A percentile compares a stretch with the other conserved stretches of the same genome.
Conservation (phyloP, 2,888 invertebrate species). For the Synanthedon tipuliformis region DNA sequence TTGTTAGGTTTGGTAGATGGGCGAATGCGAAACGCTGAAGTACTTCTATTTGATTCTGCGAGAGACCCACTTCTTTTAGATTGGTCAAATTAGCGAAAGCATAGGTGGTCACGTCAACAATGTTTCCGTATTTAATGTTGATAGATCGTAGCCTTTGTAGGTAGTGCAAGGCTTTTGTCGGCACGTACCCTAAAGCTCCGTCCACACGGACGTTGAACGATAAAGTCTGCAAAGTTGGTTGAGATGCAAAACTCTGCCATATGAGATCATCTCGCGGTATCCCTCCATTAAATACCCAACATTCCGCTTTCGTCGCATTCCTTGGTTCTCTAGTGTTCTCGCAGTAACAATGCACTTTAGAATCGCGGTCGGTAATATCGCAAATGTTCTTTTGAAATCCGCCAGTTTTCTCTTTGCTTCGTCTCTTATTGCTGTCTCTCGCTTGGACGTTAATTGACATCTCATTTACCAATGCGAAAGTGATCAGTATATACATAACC, state of each 20-base stretch:
- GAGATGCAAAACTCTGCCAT: slow-evolving; percentile 81
- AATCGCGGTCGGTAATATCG: slow-evolving; percentile 64
- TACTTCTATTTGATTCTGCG: slow-evolving; percentile 76
- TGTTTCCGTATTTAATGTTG: slow-evolving; percentile 78
- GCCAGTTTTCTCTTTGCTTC: slow-evolving; percentile 57
- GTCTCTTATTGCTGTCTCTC: slow-evolving; percentile 51
- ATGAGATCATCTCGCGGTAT: slow-evolving; percentile 76
- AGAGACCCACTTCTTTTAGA: slow-evolving; percentile 74
- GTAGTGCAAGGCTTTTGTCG: slow-evolving; percentile 76
- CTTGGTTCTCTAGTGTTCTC: slow-evolving; percentile 63
- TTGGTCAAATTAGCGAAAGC: slow-evolving; percentile 81
- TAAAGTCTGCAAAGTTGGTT: slow-evolving; percentile 76
- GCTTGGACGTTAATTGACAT: slow-evolving; percentile 61
- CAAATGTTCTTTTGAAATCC: slow-evolving; percentile 70
- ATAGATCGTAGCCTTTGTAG: slow-evolving; percentile 75
- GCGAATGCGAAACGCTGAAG: slow-evolving; percentile 79
- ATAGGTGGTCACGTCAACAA: slow-evolving; percentile 76
- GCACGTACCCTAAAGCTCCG: slow-evolving; percentile 77
- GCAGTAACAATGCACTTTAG: slow-evolving; percentile 77
- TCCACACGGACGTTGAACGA: slow-evolving; percentile 78
- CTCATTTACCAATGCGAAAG: slow-evolving; percentile 56
- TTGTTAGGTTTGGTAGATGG: slow-evolving; percentile 76
- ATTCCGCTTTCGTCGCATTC: slow-evolving; percentile 79
- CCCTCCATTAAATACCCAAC: slow-evolving; percentile 79
- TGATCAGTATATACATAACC: slow-evolving; percentile 53